These are phyloP conservation scores for Drepana falcataria DNA, from an alignment of 2,888 invertebrate genomes.

Conservation along the genomic window DNA sequence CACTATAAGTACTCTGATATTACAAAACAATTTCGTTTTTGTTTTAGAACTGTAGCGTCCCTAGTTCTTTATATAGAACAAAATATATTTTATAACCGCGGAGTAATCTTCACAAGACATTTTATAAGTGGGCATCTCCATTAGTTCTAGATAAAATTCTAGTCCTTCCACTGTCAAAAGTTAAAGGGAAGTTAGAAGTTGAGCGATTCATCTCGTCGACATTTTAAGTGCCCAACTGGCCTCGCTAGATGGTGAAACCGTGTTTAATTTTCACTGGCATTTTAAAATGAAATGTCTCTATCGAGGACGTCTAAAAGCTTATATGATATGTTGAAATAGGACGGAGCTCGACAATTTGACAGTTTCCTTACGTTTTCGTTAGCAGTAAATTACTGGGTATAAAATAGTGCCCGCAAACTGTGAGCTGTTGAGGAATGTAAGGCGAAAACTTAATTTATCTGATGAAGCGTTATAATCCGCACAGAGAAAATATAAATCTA, in stretches of 20 bases:
- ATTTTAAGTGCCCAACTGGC: conserved; percentile 61
- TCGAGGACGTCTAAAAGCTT: conserved; percentile 1
- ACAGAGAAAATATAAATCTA: too few relatives aligned
- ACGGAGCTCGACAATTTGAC: too few relatives aligned
- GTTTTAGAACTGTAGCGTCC: too few relatives aligned
- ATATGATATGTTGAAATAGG: neutral
- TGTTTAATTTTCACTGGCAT: conserved; percentile 43
- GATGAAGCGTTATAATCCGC: too few relatives aligned
- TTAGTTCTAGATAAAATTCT: conserved; percentile 34
- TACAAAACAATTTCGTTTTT: too few relatives aligned
- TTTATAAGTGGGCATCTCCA: conserved; percentile 15
- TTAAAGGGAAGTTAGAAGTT: conserved; percentile 40
- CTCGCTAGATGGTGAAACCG: conserved; percentile 39
- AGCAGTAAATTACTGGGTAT: too few relatives aligned
- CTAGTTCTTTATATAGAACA: too few relatives aligned
- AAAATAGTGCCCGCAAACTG: too few relatives aligned
- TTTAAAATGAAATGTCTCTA: conserved; percentile 22
- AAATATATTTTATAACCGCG: neutral
- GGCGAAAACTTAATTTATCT: too few relatives aligned
- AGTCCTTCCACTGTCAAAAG: conserved; percentile 40
- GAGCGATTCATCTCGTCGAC: conserved; percentile 55
- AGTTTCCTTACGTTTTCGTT: too few relatives aligned
- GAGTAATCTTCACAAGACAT: neutral
- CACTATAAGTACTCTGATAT: too few relatives aligned
- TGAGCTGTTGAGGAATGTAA: too few relatives aligned